Base-by-base conservation (phyloP, 2,797 vertebrate genomes). In the Coendou prehensilis region DNA sequence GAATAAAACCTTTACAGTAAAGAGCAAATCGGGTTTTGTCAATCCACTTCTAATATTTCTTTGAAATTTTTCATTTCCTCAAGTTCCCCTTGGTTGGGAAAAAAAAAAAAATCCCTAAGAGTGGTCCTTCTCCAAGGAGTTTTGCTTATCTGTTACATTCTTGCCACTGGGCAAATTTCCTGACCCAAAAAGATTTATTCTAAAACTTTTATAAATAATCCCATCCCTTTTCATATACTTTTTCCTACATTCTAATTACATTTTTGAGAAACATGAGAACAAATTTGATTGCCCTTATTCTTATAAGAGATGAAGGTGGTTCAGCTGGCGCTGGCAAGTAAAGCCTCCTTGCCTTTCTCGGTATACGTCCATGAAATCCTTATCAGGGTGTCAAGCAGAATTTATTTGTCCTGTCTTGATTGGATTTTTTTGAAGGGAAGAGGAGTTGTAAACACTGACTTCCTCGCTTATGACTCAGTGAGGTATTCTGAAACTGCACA, bases 171-270 rank as follows among this genome's bases (percentile, higher is more conserved):
- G 88, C 59, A 95, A 97, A 97, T 96, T 94, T 97, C 79, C 86
- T 97, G 96, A 96, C 96, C 80, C 87, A 93, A 90, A 95, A 93
- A 97, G 80, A 95, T 96, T 96, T 97, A 97, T 95, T 97, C 63
- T 97, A 85, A 97, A 98, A 95, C 81, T 94, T 97, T 91, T 85
- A 94, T 91, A 97, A 97, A 97, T 97, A 98, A 97, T 97, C 64
- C 82, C 64, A 95, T 93, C 80, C 45, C 79, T 94, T 97, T 98
- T 97, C n/a, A 86, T 80, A 76, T 41, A 82, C 87, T 84, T 96
- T 71, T 76, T 11, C 37, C 88, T 96, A 86, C 81, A 92, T 93
- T 92, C 89, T 96, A 96, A 97, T 76, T 96, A 95, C 79, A 47
- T 86, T 96, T 96, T 95, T 96, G 63, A 97, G 82, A 92, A 96